Evolutionary conservation across 2,888 invertebrate species (phyloP).

Genomic region (Melipona bicolor): DNA sequence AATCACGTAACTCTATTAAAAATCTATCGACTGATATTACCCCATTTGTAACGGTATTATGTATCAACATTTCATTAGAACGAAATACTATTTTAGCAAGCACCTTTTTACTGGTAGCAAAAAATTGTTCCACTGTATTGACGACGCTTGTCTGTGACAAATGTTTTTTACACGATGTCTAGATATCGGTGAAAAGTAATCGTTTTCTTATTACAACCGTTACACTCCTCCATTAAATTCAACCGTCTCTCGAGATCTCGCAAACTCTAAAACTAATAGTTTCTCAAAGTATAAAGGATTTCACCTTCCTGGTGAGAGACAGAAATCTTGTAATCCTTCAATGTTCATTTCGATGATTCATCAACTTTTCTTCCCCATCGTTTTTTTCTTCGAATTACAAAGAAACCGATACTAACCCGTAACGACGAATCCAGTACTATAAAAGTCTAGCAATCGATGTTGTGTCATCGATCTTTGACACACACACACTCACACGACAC

Average conservation of each 20-base stretch:
- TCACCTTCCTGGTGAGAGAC: constrained; percentile 45
- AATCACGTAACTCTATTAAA: background rate
- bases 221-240: constrained; percentile 18
- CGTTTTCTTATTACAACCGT: constrained; percentile 7
- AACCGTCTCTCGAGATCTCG: constrained; percentile 40
- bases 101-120: background rate
- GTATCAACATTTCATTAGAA: background rate
- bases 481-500: background rate
- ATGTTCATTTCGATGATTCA: constrained; percentile 37
- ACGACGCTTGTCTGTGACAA: background rate
- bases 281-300: constrained; percentile 65
- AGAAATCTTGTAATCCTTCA: constrained; percentile 34
- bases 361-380: constrained; percentile 12
- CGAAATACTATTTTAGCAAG: background rate
- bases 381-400: constrained; percentile 9
- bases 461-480: background rate
- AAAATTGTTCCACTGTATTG: constrained; percentile 14
- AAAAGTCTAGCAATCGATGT: background rate
- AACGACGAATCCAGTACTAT: background rate
- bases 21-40: background rate
- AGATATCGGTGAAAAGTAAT: constrained; percentile 10
- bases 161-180: background rate
- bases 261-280: constrained; percentile 51
- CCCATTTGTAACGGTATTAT: background rate
- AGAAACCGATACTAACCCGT: background rate